Base-by-base conservation (phyloP, 2,113 vertebrate species). In the Phalacrocorax carbo region DNA sequence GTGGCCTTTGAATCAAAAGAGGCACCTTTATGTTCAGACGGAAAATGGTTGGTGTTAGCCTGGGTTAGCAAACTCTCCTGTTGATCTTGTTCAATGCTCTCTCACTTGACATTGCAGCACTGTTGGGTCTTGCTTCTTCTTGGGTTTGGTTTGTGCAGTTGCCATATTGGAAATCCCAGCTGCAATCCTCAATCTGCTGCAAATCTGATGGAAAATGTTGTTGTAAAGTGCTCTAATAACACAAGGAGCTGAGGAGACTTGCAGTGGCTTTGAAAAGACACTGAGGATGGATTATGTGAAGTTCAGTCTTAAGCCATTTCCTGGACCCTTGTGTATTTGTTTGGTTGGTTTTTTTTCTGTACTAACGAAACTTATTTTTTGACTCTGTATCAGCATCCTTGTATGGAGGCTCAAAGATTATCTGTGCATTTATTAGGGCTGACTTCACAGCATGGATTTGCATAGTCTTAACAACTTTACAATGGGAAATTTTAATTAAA, bases 361-460 rank as follows among this genome's bases (percentile, higher is more conserved):
- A 42, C 40, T 49, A 54, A 60, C n/a, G 57, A 83, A 86, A 29
- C 36, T 90, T 87, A 54, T 69, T 85, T 96, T 96, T 80, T 69
- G 72, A 27, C 32, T 88, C 62, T 57, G 9, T 46, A 30, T 52
- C 12, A n/a, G 40, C 40, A 42, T 79, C 40, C 22, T 44, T 64
- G 23, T n/a, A 11, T 22, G 60, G 49, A 82, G 15, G 38, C 42
- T 86, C 22, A 42, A 57, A 61, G 46, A 69, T 48, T 55, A 76
- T 49, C 15, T 81, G 26, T 65, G 62, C 5, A 6, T 96, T 91
- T 96, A 60, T 80, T 88, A 66, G 55, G 60, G 9, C 49, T 32
- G 54, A 40, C 70, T 88, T 95, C 51, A 69, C 10, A 44, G 55
- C 22, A 36, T 42, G 26, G n/a, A 71, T 96, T 91, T 85, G 60